Base-by-base conservation (phyloP, 2,113 vertebrate genomes). In the Taxidea taxus region DNA sequence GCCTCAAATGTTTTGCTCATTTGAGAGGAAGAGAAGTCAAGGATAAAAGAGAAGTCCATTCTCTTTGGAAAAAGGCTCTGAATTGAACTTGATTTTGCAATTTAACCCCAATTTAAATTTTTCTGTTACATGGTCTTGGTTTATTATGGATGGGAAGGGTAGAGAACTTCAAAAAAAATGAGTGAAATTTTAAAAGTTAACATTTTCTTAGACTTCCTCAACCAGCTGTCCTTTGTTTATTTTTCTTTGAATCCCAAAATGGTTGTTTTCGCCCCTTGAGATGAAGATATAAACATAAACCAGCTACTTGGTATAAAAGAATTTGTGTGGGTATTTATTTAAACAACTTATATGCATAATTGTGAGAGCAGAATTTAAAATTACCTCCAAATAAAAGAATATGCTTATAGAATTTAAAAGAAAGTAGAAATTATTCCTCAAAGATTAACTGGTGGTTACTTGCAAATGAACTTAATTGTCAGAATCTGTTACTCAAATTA, bases 251-350 rank as follows among this genome's bases (percentile, higher is more conserved):
- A 92, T 93, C 7, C 93, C 64, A 78, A 27, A 85, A 94, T 96
- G 94, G 64, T 94, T 82, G 64, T 81, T 98, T 93, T 25, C 42
- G 56, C 86, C 37, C 83, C 9, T 94, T 90, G 88, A 97, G 87
- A 2, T 94, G 94, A 80, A 91, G 39, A 31, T 39, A n/a, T 29
- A 92, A 51, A 90, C 90, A 70, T 94, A 96, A 97, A 83, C 60
- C 6, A 91, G 4, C 39, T 95, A 83, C 91, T 93, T 97, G 78
- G 44, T 93, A 82, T 94, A 97, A 94, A 56, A 97, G 37, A 91
- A 85, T 85, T 97, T 97, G 89, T 92, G 62, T 96, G 89, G 81
- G 23, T 96, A 94, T 97, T 90, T 97, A 93, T 97, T 97, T 97
- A 96, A 97, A 88, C 21, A 90, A 44, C 9, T 85, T 91, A 91